These are phyloP conservation scores for Paramormyrops kingsleyae DNA, from an alignment of 2,113 vertebrate species.

Conservation along the genomic window DNA sequence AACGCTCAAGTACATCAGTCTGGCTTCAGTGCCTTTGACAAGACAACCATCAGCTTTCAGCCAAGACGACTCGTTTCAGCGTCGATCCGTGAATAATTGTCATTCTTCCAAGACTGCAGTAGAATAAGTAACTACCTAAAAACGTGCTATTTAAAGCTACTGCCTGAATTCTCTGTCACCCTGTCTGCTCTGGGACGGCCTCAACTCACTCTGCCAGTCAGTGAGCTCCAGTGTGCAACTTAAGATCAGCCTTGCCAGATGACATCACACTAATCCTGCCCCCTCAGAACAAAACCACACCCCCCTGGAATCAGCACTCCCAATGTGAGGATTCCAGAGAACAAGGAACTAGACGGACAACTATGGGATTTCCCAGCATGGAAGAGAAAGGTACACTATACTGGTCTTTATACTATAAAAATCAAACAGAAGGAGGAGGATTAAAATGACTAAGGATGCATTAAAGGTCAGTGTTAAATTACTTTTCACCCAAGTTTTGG, in stretches of 20 bases:
- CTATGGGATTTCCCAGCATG: conserved; percentile 15
- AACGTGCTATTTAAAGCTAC: neutral
- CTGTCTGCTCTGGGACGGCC: neutral
- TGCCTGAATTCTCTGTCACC: neutral
- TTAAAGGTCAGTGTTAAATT: neutral
- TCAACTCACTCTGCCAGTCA: conserved; percentile 39
- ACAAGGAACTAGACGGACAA: conserved; percentile 7
- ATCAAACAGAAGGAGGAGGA: neutral
- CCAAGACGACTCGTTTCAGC: neutral
- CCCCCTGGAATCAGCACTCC: conserved; percentile 28
- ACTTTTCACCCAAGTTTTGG: neutral
- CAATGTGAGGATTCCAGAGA: conserved; percentile 18
- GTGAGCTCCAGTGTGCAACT: conserved; percentile 35
- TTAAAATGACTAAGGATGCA: neutral
- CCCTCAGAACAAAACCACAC: conserved; percentile 22
- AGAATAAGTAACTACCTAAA: neutral
- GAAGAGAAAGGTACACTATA: neutral
- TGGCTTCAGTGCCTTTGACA: neutral
- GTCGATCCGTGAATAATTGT: neutral
- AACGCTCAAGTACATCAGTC: neutral
- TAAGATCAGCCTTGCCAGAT: conserved; percentile 30
- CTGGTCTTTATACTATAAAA: neutral
- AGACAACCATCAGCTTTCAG: neutral
- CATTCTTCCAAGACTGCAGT: neutral
- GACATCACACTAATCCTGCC: conserved; percentile 18